Base-by-base conservation (phyloP, 92 coral and sea anemone genomes). In the Porites rus region DNA sequence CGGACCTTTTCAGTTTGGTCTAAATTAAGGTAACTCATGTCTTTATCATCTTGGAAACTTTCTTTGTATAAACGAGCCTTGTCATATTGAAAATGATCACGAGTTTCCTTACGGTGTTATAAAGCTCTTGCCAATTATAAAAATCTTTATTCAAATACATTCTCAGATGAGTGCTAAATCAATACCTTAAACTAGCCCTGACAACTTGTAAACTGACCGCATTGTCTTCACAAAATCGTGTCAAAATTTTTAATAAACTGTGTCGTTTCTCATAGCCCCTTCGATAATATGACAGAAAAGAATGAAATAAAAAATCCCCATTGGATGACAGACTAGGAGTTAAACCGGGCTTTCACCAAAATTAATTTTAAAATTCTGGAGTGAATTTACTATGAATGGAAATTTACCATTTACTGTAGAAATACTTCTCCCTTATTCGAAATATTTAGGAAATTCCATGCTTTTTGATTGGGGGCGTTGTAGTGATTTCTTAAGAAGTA, bases 101-200 rank as follows among this genome's bases (percentile, higher is more conserved):
- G n/a, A 38, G 83, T 72, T 62, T 78, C 60, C 72, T 78, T 43
- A 18, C 5, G 46, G 43, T 12, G n/a, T 52, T n/a, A 56, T 80
- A 52, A 52, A 25, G 22, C 54, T 80, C 25, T 22, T 4, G 31
- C 56, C 54, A 17, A 68, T 80, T 68, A 80, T 52, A 69, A 78
- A 64, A 69, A 31, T 17, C 85, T 69, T 18, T 52, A 17, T 53
- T 25, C 76, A 54, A 79, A 66, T 65, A 60, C 74, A 12, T 51
- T 31, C n/a, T 79, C 46, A 38, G 53, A 12, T 16, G 56, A 65
- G 72, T 61, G 61, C 67, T 68, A 62, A 43, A 38, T 13, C 14
- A 78, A 20, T 65, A 7, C 51, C 13, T 56, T 54, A 10, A 4
- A 43, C 14, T 10, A 12, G 6, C 25, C 13, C 12, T 61, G 76